Base-by-base conservation (phyloP, 2,888 invertebrate genomes). In the Adela reaumurella region DNA sequence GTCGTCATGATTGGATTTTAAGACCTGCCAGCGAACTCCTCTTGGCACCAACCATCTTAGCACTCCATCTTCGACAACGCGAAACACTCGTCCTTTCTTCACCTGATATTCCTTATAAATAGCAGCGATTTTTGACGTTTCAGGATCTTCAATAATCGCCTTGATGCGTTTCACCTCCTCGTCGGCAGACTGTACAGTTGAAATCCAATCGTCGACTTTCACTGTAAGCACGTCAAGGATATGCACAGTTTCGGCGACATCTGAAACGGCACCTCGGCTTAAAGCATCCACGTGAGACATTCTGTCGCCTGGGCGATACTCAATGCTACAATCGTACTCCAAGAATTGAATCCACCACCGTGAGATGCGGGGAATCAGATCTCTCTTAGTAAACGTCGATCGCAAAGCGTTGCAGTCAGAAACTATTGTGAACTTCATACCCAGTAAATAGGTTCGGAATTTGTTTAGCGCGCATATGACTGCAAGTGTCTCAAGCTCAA, bases 211-310 rank as follows among this genome's bases (percentile, higher is more conserved):
- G 6, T 24, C 24, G 5, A n/a, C n/a, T n/a, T 24, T 5, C 6
- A 10, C 10, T 5, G 10, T 24, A 24, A 6, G 24, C 10, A 24
- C 5, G 10, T 6, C 10, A 5, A 24, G 10, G 10, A 10, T 10
- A 6, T 10, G 5, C 6, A 6, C 24, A 6, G 24, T 24, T 10
- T 6, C 10, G 24, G 10, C 10, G 5, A 10, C 6, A 6, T 24
- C 24, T 6, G 6, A 6, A 24, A 24, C 24, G 6, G 24, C 6
- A 10, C 10, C 10, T 10, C 57, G 17, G 50, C 60, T 61, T 2
- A 64, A 53, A 2, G 60, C 61, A 43, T 63, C 61, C 1, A 60
- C 60, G 43, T 63, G 64, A 1, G 53, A n/a, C 61, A 63, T 63
- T 6, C 47, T 20, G 18, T 42, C 17, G 46, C 56, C 56, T 0